Conservation (phyloP, 2,888 invertebrate species). For the Morpho deidamia region DNA sequence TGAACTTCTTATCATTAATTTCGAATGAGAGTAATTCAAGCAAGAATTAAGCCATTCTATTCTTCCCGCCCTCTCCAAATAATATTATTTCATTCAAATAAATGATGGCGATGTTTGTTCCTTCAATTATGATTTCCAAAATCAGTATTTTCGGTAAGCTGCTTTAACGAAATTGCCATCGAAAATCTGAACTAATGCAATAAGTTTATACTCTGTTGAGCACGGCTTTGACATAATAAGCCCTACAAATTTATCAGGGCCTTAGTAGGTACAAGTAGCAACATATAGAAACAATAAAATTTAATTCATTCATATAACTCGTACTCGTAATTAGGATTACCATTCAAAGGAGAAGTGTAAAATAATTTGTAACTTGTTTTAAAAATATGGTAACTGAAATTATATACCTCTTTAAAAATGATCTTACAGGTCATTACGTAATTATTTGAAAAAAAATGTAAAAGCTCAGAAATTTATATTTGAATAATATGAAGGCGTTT, state of each 20-base stretch:
- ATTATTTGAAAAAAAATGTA: too few relatives aligned
- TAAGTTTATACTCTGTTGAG: constrained; percentile 16
- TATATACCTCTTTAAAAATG: too few relatives aligned
- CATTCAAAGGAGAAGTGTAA: too few relatives aligned
- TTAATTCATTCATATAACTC: too few relatives aligned
- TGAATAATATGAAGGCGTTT: too few relatives aligned
- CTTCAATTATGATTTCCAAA: neutral
- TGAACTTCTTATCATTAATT: too few relatives aligned
- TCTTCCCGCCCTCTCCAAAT: neutral
- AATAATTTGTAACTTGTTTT: too few relatives aligned
- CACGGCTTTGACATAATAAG: constrained; percentile 6
- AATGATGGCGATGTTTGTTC: constrained; percentile 1
- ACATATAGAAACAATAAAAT: too few relatives aligned
- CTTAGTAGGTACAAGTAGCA: neutral
- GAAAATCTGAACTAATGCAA: constrained; percentile 13
- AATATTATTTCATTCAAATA: constrained; percentile 6
- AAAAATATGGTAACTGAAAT: too few relatives aligned
- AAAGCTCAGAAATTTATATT: too few relatives aligned
- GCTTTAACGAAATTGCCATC: constrained; percentile 9
- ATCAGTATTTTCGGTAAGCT: constrained; percentile 6
- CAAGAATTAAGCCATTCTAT: neutral
- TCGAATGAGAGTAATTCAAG: neutral
- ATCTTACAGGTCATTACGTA: too few relatives aligned
- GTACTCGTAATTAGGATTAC: too few relatives aligned
- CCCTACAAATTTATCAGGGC: constrained; percentile 3